These are phyloP conservation scores for Clivina fossor DNA, from an alignment of 2,888 invertebrate species.

Conservation along the genomic window DNA sequence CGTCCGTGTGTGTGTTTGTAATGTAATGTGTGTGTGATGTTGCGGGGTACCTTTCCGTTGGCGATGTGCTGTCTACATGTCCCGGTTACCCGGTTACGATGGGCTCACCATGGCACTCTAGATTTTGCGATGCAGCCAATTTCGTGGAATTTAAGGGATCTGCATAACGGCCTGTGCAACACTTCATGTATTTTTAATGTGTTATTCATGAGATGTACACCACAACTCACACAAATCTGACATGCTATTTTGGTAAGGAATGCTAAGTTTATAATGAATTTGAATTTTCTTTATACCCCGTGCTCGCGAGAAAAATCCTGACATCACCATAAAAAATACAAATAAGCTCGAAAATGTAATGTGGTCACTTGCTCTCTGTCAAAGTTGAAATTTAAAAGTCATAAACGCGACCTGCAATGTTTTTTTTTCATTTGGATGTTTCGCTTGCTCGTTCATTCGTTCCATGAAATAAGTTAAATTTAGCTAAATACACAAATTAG, in stretches of 20 bases:
- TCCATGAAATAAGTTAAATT: no score
- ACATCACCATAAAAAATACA: conserved; percentile 13
- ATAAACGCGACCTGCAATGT: conserved; percentile 17
- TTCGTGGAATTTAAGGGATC: conserved; percentile 27
- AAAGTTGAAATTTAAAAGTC: conserved; percentile 26
- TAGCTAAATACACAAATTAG: no score
- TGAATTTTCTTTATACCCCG: conserved; percentile 12
- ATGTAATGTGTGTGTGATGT: no score
- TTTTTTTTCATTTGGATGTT: conserved; percentile 15
- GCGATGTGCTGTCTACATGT: no score
- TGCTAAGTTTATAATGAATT: conserved; percentile 31
- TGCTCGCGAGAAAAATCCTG: not conserved
- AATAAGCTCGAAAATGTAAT: conserved; percentile 20
- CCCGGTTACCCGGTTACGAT: no score
- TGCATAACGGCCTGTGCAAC: conserved; percentile 17
- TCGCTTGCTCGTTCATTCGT: no score
- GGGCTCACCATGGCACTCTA: conserved; percentile 4
- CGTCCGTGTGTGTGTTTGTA: no score
- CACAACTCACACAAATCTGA: conserved; percentile 23
- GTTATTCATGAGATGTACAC: conserved; percentile 29
- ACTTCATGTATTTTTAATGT: conserved; percentile 31
- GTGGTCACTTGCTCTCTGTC: conserved; percentile 7
- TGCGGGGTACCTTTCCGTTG: no score
- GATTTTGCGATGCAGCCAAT: conserved; percentile 26
- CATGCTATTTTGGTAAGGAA: conserved; percentile 26